A percentile compares a stretch with the other conserved stretches of the same genome.
Evolutionary conservation across 2,888 invertebrate genomes (phyloP).

Genomic region (Meteorus cinctellus): DNA sequence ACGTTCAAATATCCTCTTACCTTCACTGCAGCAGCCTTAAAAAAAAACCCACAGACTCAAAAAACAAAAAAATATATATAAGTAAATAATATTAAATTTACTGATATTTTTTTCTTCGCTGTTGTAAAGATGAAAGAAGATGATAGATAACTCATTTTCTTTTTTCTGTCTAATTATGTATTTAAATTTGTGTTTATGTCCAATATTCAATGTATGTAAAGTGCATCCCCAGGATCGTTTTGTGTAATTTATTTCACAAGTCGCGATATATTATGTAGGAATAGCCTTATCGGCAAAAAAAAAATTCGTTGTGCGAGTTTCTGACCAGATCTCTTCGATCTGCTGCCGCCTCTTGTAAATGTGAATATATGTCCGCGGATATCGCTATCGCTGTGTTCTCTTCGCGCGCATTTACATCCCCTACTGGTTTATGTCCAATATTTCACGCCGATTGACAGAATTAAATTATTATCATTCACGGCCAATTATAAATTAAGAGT

Average conservation of each 20-base stretch:
- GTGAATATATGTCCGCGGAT: conserved; percentile 4
- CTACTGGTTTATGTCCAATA: conserved; percentile 43
- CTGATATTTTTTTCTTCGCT: conserved; percentile 2
- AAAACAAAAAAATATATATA: neutral
- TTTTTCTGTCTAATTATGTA: neutral
- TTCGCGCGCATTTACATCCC: conserved; percentile 33
- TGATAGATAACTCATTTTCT: neutral
- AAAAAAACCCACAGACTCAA: neutral
- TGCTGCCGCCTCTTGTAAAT: neutral
- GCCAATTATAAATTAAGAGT: conserved; percentile 56
- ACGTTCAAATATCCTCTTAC: conserved; percentile 6
- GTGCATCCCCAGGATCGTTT: conserved; percentile 1
- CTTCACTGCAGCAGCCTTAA: neutral
- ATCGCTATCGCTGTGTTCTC: conserved; percentile 29
- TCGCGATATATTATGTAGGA: conserved; percentile 13
- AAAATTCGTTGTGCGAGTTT: neutral
- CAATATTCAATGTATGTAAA: conserved; percentile 16
- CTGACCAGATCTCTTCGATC: neutral
- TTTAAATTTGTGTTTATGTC: conserved; percentile 8
- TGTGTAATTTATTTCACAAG: conserved; percentile 25
- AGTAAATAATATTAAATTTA: conserved; percentile 9
- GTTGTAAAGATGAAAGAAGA: neutral
- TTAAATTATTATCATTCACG: conserved; percentile 50
- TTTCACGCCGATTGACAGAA: conserved; percentile 52
- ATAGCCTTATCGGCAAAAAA: neutral